Percentiles rank a stretch among this genome's conserved stretches.
phyloP scores from a whole-genome alignment of 1,140 invertebrate genomes.

The Pararge aegeria region DNA sequence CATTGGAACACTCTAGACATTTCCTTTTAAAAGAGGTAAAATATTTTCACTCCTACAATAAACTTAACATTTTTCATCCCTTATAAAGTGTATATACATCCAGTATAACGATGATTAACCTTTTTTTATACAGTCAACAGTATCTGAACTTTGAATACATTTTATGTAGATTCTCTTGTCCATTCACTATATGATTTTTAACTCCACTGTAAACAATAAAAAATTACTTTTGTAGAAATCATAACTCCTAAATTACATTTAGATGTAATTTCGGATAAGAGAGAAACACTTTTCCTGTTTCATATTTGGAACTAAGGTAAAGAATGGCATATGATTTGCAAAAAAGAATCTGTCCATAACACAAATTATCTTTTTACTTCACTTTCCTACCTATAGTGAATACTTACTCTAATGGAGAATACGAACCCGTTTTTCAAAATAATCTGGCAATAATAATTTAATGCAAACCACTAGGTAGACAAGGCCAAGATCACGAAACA shows the following conservation, averaged over 20 bases:
- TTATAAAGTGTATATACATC: background rate
- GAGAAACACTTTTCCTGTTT: background rate
- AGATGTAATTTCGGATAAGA: too few relatives aligned
- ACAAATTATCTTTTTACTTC: slow-evolving; percentile 23
- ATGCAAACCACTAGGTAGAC: slow-evolving; percentile 43
- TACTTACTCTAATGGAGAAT: slow-evolving; percentile 32
- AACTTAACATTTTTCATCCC: background rate
- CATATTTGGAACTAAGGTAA: too few relatives aligned
- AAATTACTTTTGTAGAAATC: background rate
- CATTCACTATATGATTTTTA: background rate
- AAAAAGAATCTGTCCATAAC: background rate
- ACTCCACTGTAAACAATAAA: background rate
- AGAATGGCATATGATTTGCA: background rate
- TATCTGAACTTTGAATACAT: background rate
- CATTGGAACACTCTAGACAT: slow-evolving; percentile 49
- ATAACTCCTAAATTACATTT: too few relatives aligned
- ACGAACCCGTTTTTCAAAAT: slow-evolving; percentile 33
- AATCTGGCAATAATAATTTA: slow-evolving; percentile 37
- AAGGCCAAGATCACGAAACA: slow-evolving; percentile 52
- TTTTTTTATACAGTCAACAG: background rate
- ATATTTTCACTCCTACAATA: slow-evolving; percentile 3
- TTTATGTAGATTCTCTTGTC: background rate
- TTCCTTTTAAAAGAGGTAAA: slow-evolving; percentile 26
- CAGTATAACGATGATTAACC: background rate
- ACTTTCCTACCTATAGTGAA: slow-evolving; percentile 64